Evolutionary conservation across 2,888 invertebrate species (phyloP).

Genomic region (Tubiluchus corallicola): DNA sequence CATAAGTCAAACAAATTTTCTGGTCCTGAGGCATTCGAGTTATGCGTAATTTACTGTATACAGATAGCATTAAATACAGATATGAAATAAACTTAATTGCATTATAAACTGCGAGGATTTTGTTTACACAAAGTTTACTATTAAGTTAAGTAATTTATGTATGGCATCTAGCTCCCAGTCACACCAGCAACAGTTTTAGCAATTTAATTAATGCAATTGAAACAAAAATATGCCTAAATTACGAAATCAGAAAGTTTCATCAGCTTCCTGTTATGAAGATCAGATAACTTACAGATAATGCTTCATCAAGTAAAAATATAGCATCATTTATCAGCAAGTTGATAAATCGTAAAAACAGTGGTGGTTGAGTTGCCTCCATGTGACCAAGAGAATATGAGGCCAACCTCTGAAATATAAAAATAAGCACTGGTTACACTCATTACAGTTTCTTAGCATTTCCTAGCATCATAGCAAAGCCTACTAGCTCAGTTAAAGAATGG

Average conservation of each 20-base stretch:
- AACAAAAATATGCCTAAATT: too few relatives aligned
- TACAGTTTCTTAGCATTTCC: too few relatives aligned
- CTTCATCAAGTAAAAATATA: slow-evolving; percentile 81
- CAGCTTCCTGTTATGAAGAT: slow-evolving; percentile 1
- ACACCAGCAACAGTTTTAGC: not conserved
- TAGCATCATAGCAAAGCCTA: too few relatives aligned
- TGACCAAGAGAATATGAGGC: slow-evolving; percentile 60
- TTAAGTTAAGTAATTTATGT: too few relatives aligned
- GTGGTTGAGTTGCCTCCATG: slow-evolving; percentile 76
- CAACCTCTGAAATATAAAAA: slow-evolving; percentile 37
- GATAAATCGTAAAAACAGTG: slow-evolving; percentile 77
- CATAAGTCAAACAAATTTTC: too few relatives aligned
- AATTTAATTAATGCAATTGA: not conserved
- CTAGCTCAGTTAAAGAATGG: too few relatives aligned
- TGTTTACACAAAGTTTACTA: too few relatives aligned
- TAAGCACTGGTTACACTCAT: not conserved
- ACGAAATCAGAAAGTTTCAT: slow-evolving; percentile 32
- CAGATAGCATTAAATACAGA: too few relatives aligned
- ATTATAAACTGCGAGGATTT: too few relatives aligned
- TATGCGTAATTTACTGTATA: too few relatives aligned
- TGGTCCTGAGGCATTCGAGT: too few relatives aligned
- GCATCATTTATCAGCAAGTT: slow-evolving; percentile 95
- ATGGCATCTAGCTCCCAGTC: not conserved
- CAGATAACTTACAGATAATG: slow-evolving; percentile 30
- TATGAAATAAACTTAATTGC: too few relatives aligned